phyloP scores from a whole-genome alignment of 2,113 vertebrate genomes.

The Tichodroma muraria region DNA sequence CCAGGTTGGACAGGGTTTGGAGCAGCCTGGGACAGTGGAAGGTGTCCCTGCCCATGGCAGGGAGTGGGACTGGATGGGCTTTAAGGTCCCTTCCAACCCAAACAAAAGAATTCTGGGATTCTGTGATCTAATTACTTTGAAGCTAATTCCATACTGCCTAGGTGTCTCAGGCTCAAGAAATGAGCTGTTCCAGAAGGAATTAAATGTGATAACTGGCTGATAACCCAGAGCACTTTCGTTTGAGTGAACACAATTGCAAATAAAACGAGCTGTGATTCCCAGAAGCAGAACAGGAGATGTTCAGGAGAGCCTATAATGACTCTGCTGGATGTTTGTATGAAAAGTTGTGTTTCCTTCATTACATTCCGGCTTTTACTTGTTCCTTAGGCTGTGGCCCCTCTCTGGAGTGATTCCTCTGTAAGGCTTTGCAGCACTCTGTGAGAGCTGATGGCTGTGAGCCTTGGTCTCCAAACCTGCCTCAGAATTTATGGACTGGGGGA shows the following conservation, averaged over 20 bases:
- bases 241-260: neutral
- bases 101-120: neutral
- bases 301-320: neutral
- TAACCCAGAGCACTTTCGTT: neutral
- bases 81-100: neutral
- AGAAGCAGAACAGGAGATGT: neutral
- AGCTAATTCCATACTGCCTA: neutral
- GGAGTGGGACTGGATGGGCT: neutral
- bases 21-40: fast-evolving
- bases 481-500: neutral
- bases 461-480: neutral
- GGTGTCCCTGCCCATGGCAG: neutral
- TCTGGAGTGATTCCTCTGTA: neutral
- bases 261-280: fast-evolving
- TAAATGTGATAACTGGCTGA: neutral
- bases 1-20: fast-evolving
- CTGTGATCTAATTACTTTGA: neutral
- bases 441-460: fast-evolving
- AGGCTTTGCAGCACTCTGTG: neutral
- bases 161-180: neutral
- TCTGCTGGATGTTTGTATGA: neutral
- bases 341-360: neutral
- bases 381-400: neutral
- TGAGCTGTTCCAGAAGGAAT: neutral
- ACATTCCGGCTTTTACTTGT: neutral